Base-by-base conservation (phyloP, 1,140 invertebrate species). In the Heliothis virescens region DNA sequence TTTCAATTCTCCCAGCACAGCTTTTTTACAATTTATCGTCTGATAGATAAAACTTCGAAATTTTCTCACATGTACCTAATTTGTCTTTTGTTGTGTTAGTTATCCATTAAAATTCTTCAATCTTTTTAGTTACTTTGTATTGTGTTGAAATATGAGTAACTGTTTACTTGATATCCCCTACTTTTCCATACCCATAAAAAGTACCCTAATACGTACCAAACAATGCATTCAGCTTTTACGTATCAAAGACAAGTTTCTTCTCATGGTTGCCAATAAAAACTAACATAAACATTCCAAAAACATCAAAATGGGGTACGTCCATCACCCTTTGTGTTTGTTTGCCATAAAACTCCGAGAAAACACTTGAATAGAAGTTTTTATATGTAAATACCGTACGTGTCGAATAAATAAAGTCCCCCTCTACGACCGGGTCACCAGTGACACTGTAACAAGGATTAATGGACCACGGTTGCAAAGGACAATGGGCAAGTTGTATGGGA, bases 401-500 rank as follows among this genome's bases (percentile, higher is more conserved):
- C 62, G 47, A 78, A 78, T 78, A 78, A 78, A 67, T 59, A 78
- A 67, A 69, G 29, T 55, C 21, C 48, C 18, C 59, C 73, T 29
- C 21, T 76, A n/a, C 59, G 21, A 76, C 71, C 53, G 69, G 81
- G 81, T 82, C 75, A 80, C 50, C 60, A 52, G 80, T 76, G 83
- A 86, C 85, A 87, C 57, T 75, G 78, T 86, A 87, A 89, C 78
- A 81, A 88, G 85, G 85, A 89, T 88, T 83, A 85, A 87, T 88
- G 82, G 62, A 74, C 73, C 76, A 67, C 82, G 84, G 83, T 82
- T 83, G 83, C 84, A 85, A 41, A 86, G n/a, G n/a, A n/a, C n/a
- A n/a, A n/a, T n/a, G n/a, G n/a, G n/a, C n/a, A n/a, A n/a, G n/a
- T n/a, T n/a, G n/a, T n/a, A n/a, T n/a, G n/a, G n/a, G n/a, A n/a